A percentile compares a stretch with the other conserved stretches of the same genome.
phyloP scores from a whole-genome alignment of 2,888 invertebrate species.

The Platycnemis pennipes region DNA sequence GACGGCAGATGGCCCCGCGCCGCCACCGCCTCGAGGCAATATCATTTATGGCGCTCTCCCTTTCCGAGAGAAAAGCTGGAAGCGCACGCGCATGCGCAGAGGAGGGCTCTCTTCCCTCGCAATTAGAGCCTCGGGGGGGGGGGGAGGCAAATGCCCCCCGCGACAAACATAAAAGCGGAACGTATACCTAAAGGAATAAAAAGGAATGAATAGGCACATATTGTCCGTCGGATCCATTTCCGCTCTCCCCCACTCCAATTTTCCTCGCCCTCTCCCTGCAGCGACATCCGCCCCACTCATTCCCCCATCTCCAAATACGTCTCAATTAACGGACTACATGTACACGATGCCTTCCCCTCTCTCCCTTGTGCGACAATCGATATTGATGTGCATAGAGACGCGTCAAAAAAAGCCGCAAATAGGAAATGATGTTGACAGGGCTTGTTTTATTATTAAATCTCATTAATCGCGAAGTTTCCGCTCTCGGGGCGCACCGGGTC shows the following conservation, averaged over 20 bases:
- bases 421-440: slow-evolving; percentile 39
- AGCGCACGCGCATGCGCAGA: not conserved
- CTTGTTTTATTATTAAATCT: slow-evolving; percentile 35
- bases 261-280: too few species aligned
- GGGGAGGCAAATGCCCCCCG: not conserved
- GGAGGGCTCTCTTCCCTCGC: not conserved
- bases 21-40: not conserved
- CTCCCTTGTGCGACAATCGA: not conserved
- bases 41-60: not conserved
- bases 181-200: slow-evolving; percentile 5
- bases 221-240: not conserved
- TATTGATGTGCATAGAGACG: not conserved
- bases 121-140: not conserved
- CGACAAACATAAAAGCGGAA: slow-evolving; percentile 19
- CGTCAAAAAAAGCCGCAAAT: not conserved
- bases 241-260: not conserved
- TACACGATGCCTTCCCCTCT: not conserved
- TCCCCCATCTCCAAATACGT: not conserved
- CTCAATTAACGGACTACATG: slow-evolving; percentile 12
- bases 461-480: not conserved
- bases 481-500: not conserved
- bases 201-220: slow-evolving; percentile 18
- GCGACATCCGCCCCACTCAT: not conserved
- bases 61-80: not conserved
- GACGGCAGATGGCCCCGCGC: not conserved